Evolutionary conservation across 2,113 vertebrate genomes (phyloP).

Genomic region (Willisornis vidua): DNA sequence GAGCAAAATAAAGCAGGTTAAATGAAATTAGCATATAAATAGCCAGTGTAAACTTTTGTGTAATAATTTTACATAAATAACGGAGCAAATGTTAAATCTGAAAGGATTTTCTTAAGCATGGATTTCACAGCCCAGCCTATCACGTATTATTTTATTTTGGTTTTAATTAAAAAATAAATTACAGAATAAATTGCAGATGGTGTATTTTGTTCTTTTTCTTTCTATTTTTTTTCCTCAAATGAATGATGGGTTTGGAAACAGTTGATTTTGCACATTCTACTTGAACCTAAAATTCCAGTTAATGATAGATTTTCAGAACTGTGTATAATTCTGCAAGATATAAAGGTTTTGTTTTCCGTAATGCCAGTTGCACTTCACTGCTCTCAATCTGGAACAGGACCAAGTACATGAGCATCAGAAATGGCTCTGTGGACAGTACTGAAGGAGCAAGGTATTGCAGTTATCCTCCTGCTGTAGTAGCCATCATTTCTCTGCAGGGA

Average conservation of each 20-base stretch:
- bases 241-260: neutral
- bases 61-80: neutral
- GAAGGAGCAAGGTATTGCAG: neutral
- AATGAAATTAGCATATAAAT: neutral
- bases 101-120: neutral
- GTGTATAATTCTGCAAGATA: neutral
- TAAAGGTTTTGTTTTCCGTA: neutral
- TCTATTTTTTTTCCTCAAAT: neutral
- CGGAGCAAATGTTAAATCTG: neutral
- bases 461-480: neutral
- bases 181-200: neutral
- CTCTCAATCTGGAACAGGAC: neutral
- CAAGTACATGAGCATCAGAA: neutral
- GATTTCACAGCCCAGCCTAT: neutral
- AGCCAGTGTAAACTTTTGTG: neutral
- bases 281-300: neutral
- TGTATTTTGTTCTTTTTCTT: accelerated
- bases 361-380: neutral
- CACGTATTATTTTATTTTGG: neutral
- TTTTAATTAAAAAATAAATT: neutral
- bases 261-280: neutral
- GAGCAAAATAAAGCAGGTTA: neutral
- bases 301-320: neutral
- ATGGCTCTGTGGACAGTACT: neutral
- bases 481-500: neutral